These are phyloP conservation scores for Cyclina sinensis DNA, from an alignment of 1,140 invertebrate species.

Conservation along the genomic window DNA sequence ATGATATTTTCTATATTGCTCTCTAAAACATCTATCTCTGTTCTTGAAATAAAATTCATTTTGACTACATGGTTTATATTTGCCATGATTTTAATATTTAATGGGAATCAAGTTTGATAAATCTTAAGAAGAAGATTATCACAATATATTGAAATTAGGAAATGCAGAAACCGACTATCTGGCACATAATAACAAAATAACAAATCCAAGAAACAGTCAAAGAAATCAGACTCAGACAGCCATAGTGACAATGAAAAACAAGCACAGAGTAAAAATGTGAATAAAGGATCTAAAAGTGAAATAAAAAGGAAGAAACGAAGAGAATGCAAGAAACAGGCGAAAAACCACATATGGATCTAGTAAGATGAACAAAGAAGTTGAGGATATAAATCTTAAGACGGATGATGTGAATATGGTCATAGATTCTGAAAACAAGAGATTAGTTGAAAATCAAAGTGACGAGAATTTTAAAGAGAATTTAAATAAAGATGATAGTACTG, in stretches of 20 bases:
- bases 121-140: too few species aligned
- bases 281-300: background rate
- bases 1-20: too few species aligned
- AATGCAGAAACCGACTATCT: too few species aligned
- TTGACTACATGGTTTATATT: too few species aligned
- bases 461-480: background rate
- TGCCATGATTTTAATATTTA: too few species aligned
- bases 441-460: too few species aligned
- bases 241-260: constrained; percentile 15
- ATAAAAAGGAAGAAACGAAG: background rate
- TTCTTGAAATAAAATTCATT: too few species aligned
- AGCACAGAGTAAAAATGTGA: background rate
- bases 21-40: too few species aligned
- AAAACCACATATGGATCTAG: constrained; percentile 8
- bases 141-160: too few species aligned
- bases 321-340: background rate
- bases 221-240: background rate
- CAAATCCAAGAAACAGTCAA: background rate
- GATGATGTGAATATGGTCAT: background rate
- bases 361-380: background rate
- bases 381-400: background rate
- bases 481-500: background rate
- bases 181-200: background rate
- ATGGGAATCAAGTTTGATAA: too few species aligned
- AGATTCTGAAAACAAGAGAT: background rate